Conservation (phyloP, 2,797 vertebrate species). For the Harpagifer antarcticus region DNA sequence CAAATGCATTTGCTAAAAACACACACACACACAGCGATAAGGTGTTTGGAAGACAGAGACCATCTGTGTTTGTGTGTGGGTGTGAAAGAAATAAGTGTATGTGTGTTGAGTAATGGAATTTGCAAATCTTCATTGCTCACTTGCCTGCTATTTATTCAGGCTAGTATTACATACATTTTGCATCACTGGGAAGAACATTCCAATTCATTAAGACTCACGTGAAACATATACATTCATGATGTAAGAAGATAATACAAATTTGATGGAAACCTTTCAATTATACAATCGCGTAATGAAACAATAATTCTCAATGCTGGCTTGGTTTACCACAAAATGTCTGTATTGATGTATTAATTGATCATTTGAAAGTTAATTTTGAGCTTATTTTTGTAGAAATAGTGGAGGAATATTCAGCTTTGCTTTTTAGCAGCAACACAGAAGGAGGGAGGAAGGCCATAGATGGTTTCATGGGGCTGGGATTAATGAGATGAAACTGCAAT, state of each 20-base stretch:
- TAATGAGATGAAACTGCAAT: constrained; percentile 28
- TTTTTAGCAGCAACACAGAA: constrained; percentile 13
- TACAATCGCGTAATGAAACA: constrained; percentile 60
- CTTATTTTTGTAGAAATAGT: constrained; percentile 38
- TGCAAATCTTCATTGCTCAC: constrained; percentile 45
- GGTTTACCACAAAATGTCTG: constrained; percentile 51
- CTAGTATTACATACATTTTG: constrained; percentile 69
- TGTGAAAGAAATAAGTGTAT: no score
- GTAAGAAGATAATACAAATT: constrained; percentile 66
- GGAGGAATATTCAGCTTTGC: constrained; percentile 19
- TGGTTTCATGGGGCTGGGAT: not conserved
- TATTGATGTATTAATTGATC: constrained; percentile 67
- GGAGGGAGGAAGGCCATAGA: not conserved
- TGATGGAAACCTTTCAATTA: constrained; percentile 72
- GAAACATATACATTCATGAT: constrained; percentile 63
- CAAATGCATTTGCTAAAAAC: constrained; percentile 3
- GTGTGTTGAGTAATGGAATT: constrained; percentile 1
- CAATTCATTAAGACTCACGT: constrained; percentile 59
- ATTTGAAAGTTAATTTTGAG: constrained; percentile 48
- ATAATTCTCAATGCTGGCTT: constrained; percentile 53
- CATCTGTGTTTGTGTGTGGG: not conserved
- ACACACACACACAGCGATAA: constrained; percentile 8
- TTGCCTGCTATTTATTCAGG: constrained; percentile 49
- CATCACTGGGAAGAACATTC: constrained; percentile 60
- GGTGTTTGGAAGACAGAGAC: not conserved